Base-by-base conservation (phyloP, 2,113 vertebrate genomes). In the Bothrops jararaca region DNA sequence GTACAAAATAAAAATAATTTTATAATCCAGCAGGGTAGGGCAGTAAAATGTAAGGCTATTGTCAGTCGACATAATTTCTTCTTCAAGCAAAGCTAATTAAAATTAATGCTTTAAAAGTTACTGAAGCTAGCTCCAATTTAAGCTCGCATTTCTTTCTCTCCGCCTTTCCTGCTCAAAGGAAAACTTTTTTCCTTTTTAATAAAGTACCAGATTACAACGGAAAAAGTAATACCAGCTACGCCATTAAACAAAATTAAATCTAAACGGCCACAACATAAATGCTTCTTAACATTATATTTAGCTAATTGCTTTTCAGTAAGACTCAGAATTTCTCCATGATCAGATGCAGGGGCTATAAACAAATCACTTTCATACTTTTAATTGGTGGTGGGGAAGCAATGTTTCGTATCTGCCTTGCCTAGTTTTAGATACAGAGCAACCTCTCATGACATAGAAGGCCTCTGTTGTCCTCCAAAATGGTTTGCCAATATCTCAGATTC, bases 71-170 rank as follows among this genome's bases (percentile, higher is more conserved):
- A 22, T 22, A 39, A 80, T 80, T 80, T 80, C 18, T 80, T 22
- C 18, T 80, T 1, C 34, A 1, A 80, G 69, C 34, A 39, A 39
- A 39, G n/a, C 69, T 80, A 80, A 80, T 80, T 80, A 80, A 80
- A 80, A 80, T 80, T 80, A 80, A 80, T 22, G 69, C 69, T 80
- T 80, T 80, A 80, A 80, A 39, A 74, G 69, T 74, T 74, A 34
- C n/a, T 20, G n/a, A 74, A 20, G 18, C 34, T 7, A 22, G 69
- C 34, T 39, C 9, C 69, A 8, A 80, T 20, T 80, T 80, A 39
- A 34, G 39, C 39, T 22, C 69, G 1, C 69, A 1, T 80, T 20
- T 80, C 18, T 80, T 39, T 39, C 48, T 22, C 34, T 80, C 69
- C 34, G 39, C 34, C 15, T 80, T 80, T 80, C 18, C 69, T 22